phyloP scores from a whole-genome alignment of 2,113 vertebrate genomes.

The Pluvialis apricaria region DNA sequence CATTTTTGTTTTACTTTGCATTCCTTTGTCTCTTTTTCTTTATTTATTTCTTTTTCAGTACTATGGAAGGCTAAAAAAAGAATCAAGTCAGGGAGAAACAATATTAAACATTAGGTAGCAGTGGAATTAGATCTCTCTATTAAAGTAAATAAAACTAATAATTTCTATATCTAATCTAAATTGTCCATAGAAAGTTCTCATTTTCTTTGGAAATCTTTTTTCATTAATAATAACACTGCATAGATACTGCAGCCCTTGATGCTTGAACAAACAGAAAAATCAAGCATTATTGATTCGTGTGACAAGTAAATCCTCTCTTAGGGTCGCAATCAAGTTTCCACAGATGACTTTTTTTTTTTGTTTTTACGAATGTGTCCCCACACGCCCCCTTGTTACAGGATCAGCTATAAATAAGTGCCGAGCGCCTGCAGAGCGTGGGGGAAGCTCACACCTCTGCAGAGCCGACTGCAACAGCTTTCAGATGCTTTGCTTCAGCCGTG shows the following conservation, averaged over 20 bases:
- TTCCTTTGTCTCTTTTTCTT: background rate
- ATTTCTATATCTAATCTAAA: background rate
- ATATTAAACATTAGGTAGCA: background rate
- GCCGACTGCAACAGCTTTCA: background rate
- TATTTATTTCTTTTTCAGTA: background rate
- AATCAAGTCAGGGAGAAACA: background rate
- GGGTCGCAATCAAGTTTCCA: background rate
- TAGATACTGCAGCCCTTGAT: background rate
- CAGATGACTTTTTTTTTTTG: background rate
- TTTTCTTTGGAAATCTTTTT: background rate
- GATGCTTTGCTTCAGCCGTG: background rate
- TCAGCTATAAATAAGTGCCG: background rate
- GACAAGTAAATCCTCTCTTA: background rate
- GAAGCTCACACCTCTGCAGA: background rate
- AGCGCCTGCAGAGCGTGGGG: background rate
- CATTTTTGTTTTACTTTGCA: background rate
- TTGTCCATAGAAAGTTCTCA: background rate
- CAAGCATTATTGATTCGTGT: background rate
- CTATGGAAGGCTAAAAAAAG: background rate
- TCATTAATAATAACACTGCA: background rate
- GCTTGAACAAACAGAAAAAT: background rate
- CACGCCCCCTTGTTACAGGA: background rate
- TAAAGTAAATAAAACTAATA: background rate
- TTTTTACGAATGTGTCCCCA: accelerated
- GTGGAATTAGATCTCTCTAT: background rate